Conservation (phyloP, 2,113 vertebrate genomes). For the Hylia prasina region DNA sequence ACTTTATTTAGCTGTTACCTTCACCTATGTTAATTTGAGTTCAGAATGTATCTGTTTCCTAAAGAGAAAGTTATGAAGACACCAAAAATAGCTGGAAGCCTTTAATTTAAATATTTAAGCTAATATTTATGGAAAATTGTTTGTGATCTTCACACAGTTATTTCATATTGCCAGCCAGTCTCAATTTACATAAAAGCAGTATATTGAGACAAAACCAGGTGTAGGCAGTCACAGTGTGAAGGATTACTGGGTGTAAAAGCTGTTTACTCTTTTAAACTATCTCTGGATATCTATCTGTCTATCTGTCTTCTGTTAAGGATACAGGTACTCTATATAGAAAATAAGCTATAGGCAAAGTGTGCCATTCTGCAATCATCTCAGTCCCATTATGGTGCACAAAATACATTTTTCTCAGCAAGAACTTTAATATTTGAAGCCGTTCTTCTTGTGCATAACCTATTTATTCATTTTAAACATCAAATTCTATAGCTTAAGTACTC, state of each 20-base stretch:
- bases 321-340: neutral
- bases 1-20: neutral
- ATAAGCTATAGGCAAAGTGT: slow-evolving; percentile 12
- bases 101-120: neutral
- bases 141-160: neutral
- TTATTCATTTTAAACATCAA: slow-evolving; percentile 33
- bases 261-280: slow-evolving; percentile 17
- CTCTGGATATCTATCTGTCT: neutral
- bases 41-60: neutral
- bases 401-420: slow-evolving; percentile 44
- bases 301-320: slow-evolving; percentile 26
- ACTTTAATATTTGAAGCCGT: neutral
- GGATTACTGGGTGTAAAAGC: neutral
- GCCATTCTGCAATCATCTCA: slow-evolving; percentile 16
- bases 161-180: neutral
- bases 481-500: slow-evolving; percentile 10
- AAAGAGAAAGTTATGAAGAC: neutral
- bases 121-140: neutral
- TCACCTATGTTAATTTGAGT: neutral
- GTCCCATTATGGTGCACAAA: slow-evolving; percentile 6
- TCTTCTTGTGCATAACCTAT: slow-evolving; percentile 19
- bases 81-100: neutral
- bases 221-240: neutral
- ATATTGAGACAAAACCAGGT: neutral
- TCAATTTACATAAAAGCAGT: neutral